phyloP scores from a whole-genome alignment of 2,888 invertebrate species.

The Drosophila paranaensis region DNA sequence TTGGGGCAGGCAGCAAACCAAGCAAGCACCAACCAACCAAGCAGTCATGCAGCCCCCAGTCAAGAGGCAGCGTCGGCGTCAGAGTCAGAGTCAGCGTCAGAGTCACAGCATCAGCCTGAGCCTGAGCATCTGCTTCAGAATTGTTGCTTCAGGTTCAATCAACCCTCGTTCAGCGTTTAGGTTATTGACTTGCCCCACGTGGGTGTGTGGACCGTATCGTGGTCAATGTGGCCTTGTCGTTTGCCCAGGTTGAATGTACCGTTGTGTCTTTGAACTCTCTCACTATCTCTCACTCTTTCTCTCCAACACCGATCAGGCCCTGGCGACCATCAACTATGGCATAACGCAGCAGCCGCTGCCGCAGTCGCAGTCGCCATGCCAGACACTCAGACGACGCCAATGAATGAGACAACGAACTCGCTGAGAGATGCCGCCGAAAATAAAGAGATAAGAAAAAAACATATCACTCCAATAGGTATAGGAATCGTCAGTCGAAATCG shows the following conservation, averaged over 20 bases:
- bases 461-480: constrained; percentile 36
- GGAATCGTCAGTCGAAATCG: constrained; percentile 56
- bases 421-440: constrained; percentile 50
- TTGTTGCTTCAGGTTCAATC: constrained; percentile 57
- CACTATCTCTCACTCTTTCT: background rate
- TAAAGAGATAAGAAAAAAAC: constrained; percentile 20
- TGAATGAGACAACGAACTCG: constrained; percentile 78
- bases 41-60: constrained; percentile 8
- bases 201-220: constrained; percentile 59
- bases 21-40: constrained; percentile 3
- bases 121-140: constrained; percentile 23
- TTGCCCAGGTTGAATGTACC: constrained; percentile 73
- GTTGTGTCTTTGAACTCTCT: constrained; percentile 75
- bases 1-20: constrained; percentile 67
- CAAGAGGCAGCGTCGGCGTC: constrained; percentile 1
- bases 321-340: constrained; percentile 56
- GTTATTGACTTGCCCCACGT: constrained; percentile 72
- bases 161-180: constrained; percentile 51
- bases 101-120: constrained; percentile 11
- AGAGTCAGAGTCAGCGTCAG: constrained; percentile 2
- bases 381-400: constrained; percentile 77
- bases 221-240: constrained; percentile 70
- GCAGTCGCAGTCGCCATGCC: constrained; percentile 55
- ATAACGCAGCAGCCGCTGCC: constrained; percentile 55
- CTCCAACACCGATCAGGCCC: constrained; percentile 12